Evolutionary conservation across 2,888 invertebrate genomes (phyloP).

Genomic region (Erebia epiphron): DNA sequence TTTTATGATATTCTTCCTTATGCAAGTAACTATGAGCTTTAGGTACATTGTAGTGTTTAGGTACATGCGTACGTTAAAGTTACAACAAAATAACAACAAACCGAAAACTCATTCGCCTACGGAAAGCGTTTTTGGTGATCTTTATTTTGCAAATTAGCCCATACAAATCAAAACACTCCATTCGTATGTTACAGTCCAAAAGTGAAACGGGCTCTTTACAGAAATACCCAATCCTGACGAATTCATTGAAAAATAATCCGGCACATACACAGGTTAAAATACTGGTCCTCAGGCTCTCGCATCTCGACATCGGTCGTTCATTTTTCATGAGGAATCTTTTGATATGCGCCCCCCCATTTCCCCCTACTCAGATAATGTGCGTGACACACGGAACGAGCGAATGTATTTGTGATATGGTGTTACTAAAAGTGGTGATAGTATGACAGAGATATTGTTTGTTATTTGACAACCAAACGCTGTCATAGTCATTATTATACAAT

Average conservation of each 20-base stretch:
- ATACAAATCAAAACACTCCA: conserved; percentile 27
- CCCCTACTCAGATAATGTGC: conserved; percentile 61
- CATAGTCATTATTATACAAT: no score
- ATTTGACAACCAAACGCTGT: no score
- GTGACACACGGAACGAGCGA: conserved; percentile 47
- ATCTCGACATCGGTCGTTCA: conserved; percentile 72
- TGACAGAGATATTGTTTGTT: no score
- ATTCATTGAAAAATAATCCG: conserved; percentile 57
- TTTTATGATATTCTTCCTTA: no score
- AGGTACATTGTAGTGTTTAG: not conserved
- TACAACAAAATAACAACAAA: conserved; percentile 8
- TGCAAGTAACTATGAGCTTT: no score
- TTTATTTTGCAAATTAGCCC: conserved; percentile 25
- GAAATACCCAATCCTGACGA: conserved; percentile 39
- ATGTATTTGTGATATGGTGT: not conserved
- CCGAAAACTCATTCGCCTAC: conserved; percentile 7
- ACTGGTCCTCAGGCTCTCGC: conserved; percentile 56
- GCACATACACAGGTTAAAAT: conserved; percentile 51
- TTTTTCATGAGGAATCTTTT: conserved; percentile 80
- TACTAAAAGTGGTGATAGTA: no score
- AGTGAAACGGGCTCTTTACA: conserved; percentile 23
- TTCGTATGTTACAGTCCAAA: conserved; percentile 22
- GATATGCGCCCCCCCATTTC: conserved; percentile 63
- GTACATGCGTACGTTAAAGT: not conserved
- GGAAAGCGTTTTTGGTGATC: conserved; percentile 3